These are phyloP conservation scores for Coleophora flavipennella DNA, from an alignment of 2,888 invertebrate genomes.

Conservation along the genomic window DNA sequence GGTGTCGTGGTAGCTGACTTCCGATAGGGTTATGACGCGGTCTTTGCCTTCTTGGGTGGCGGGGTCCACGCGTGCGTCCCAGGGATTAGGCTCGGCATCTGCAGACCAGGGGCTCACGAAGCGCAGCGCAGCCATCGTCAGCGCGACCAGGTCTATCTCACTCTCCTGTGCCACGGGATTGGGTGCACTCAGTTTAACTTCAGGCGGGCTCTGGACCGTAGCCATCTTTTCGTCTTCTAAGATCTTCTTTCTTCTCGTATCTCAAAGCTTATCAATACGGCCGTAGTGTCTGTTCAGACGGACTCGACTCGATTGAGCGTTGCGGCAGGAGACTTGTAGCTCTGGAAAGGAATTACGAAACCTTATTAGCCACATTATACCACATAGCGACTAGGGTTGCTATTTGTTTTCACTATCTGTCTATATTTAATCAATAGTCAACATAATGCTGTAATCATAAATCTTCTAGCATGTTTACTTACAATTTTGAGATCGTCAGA, in stretches of 20 bases:
- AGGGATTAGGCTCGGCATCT: conserved; percentile 31
- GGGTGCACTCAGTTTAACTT: conserved; percentile 43
- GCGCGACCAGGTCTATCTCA: conserved; percentile 51
- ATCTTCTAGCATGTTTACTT: no score
- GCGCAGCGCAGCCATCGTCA: conserved; percentile 64
- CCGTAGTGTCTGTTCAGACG: conserved; percentile 13
- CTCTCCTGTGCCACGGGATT: conserved; percentile 41
- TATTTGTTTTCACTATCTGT: not conserved
- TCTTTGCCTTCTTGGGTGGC: conserved; percentile 51
- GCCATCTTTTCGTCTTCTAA: conserved; percentile 36
- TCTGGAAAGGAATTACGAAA: conserved; percentile 51
- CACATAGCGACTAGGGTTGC: conserved; percentile 26
- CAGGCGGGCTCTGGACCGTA: conserved; percentile 47
- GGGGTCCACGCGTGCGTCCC: conserved; percentile 35
- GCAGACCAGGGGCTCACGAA: conserved; percentile 57
- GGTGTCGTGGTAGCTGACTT: conserved; percentile 83
- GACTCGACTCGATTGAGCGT: conserved; percentile 31
- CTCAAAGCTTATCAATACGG: conserved; percentile 1
- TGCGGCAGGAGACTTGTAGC: conserved; percentile 23
- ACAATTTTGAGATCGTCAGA: no score
- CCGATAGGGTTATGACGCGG: conserved; percentile 76
- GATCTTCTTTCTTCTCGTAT: not conserved
- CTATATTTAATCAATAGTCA: no score
- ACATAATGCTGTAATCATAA: no score
- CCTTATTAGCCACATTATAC: conserved; percentile 41